These are phyloP conservation scores for Urechis unicinctus DNA, from an alignment of 2,888 invertebrate genomes.

Conservation along the genomic window DNA sequence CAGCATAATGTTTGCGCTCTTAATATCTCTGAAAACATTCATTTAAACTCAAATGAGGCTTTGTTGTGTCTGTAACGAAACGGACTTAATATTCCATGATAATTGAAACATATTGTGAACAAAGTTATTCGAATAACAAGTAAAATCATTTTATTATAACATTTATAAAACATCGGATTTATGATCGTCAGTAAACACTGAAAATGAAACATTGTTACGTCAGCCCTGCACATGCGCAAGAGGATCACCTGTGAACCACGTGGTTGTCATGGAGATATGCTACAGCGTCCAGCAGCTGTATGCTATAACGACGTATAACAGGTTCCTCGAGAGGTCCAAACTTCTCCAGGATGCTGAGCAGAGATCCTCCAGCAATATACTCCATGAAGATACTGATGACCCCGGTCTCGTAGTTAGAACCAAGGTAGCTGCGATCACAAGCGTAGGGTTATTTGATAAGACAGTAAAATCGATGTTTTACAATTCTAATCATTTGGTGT, in stretches of 20 bases:
- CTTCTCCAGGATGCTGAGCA: slow-evolving; percentile 17
- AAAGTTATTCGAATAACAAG: too few relatives aligned
- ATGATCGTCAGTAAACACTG: too few relatives aligned
- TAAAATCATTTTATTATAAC: too few relatives aligned
- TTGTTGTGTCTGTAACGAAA: too few relatives aligned
- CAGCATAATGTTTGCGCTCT: slow-evolving; percentile 28
- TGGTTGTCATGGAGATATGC: slow-evolving; percentile 22
- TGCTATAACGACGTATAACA: slow-evolving; percentile 22
- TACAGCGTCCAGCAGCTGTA: slow-evolving; percentile 25
- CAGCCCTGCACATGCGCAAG: too few relatives aligned
- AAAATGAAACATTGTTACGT: too few relatives aligned
- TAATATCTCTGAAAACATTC: slow-evolving; percentile 28
- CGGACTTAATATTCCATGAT: too few relatives aligned
- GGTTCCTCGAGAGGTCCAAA: slow-evolving; percentile 24
- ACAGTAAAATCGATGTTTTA: too few relatives aligned
- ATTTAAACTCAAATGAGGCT: too few relatives aligned
- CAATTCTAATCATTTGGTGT: neutral
- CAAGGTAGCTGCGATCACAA: slow-evolving; percentile 14
- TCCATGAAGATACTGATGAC: slow-evolving; percentile 25
- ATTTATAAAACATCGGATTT: too few relatives aligned
- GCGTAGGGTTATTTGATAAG: neutral
- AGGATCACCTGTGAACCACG: slow-evolving; percentile 23
- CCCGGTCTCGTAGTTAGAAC: slow-evolving; percentile 16
- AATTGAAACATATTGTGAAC: too few relatives aligned
- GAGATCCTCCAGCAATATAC: slow-evolving; percentile 25